Conservation (phyloP, 2,113 vertebrate species). For the Thryonomys swinderianus region DNA sequence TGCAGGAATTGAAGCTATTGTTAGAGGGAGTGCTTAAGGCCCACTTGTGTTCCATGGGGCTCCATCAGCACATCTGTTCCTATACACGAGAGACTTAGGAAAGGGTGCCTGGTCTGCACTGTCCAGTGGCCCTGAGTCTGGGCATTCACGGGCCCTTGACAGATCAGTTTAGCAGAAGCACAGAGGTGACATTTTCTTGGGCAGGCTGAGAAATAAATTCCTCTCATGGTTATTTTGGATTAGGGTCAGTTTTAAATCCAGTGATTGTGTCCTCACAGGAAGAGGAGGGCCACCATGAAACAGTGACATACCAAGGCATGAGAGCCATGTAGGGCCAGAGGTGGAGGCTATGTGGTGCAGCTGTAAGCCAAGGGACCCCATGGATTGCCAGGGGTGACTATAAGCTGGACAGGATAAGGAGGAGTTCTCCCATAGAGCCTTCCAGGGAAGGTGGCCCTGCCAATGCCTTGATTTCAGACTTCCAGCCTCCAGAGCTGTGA, state of each 20-base stretch:
- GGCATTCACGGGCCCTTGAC: background rate
- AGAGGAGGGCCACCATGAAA: background rate
- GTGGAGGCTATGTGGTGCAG: background rate
- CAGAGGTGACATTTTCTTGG: background rate
- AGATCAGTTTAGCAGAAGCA: background rate
- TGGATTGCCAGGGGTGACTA: background rate
- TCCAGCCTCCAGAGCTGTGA: background rate
- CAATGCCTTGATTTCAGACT: background rate
- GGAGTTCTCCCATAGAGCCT: background rate
- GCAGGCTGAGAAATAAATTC: background rate
- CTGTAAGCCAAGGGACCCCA: fast-evolving
- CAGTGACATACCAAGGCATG: no score
- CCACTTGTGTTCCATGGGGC: background rate
- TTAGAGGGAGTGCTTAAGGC: background rate
- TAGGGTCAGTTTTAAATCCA: background rate
- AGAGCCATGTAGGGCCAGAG: background rate
- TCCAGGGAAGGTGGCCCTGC: background rate
- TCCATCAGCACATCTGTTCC: background rate
- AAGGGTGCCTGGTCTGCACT: background rate
- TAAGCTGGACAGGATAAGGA: background rate
- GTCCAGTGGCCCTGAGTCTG: background rate
- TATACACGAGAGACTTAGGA: background rate
- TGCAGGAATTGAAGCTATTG: background rate
- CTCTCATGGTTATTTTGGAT: background rate
- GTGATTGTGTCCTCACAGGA: background rate